Conservation (phyloP, 2,888 invertebrate genomes). For the Phymatocera aterrima region DNA sequence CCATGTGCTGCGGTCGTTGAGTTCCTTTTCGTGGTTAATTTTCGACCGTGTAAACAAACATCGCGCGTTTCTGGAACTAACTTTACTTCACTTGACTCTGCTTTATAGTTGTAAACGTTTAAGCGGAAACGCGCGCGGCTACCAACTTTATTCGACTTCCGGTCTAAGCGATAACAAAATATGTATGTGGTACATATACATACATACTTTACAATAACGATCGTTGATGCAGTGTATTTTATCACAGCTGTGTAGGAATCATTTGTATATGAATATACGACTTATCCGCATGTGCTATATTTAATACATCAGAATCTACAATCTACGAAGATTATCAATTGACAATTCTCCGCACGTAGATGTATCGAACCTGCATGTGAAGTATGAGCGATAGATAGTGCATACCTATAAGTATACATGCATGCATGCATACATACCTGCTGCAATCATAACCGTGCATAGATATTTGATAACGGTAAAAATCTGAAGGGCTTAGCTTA, state of each 20-base stretch:
- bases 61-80: not conserved
- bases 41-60: too few relatives aligned
- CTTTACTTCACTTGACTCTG: too few relatives aligned
- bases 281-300: not conserved
- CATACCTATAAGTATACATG: not conserved
- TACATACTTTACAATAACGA: not conserved
- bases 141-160: constrained; percentile 19
- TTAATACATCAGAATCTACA: too few relatives aligned
- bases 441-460: not conserved
- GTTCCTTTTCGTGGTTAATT: too few relatives aligned
- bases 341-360: not conserved
- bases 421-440: not conserved
- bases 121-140: not conserved
- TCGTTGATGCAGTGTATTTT: not conserved
- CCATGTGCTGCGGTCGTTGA: too few relatives aligned
- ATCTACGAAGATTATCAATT: too few relatives aligned
- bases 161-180: constrained; percentile 36
- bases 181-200: too few relatives aligned
- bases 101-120: too few relatives aligned
- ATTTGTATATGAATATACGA: not conserved
- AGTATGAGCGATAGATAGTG: not conserved
- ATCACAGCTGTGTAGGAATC: not conserved
- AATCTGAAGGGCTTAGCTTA: not conserved
- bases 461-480: not conserved
- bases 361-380: not conserved